phyloP scores from a whole-genome alignment of 2,113 vertebrate genomes.

The Entomyzon cyanotis region DNA sequence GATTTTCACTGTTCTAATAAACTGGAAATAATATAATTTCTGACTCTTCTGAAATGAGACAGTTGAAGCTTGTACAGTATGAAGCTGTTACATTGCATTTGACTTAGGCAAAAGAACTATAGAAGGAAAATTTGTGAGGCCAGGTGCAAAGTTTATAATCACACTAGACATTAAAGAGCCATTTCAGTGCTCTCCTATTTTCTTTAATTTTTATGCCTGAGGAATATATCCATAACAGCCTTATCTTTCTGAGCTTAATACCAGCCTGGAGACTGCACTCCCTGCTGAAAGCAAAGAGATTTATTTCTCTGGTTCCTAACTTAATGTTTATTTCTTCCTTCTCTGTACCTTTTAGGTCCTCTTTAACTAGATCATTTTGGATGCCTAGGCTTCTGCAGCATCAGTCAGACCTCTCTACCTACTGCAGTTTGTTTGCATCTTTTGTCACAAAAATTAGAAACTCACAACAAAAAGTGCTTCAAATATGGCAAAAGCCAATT shows the following conservation, averaged over 20 bases:
- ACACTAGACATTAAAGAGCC: conserved; percentile 3
- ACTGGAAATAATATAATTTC: not conserved
- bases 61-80: not conserved
- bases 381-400: not conserved
- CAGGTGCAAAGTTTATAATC: conserved; percentile 6
- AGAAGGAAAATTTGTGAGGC: not conserved
- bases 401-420: not conserved
- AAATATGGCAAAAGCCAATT: not conserved
- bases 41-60: not conserved
- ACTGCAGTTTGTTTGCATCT: not conserved
- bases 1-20: not conserved
- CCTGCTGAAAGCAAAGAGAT: conserved; percentile 64
- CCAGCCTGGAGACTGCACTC: conserved; percentile 56
- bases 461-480: not conserved
- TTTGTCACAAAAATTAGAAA: conserved; percentile 8
- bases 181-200: not conserved
- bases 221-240: conserved; percentile 40
- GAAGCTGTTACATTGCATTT: not conserved
- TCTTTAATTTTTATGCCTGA: conserved; percentile 65
- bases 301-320: conserved; percentile 41
- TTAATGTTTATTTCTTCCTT: conserved; percentile 42
- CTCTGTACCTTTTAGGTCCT: conserved; percentile 17
- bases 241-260: conserved; percentile 65
- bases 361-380: conserved; percentile 34
- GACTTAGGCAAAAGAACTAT: not conserved